Evolutionary conservation across 2,888 invertebrate genomes (phyloP).

Genomic region (Danaus chrysippus): DNA sequence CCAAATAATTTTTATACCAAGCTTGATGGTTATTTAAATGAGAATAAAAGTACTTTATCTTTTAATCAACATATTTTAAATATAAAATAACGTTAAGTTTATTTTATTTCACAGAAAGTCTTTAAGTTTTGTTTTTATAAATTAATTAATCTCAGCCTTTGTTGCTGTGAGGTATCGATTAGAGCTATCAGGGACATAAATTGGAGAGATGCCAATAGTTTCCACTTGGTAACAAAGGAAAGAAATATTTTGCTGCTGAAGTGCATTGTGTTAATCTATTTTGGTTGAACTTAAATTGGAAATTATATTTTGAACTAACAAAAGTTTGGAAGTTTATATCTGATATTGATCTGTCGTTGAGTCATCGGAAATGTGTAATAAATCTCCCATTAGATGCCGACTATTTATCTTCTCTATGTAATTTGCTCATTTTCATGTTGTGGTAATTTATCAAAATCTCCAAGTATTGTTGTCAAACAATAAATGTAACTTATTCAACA

Average conservation of each 20-base stretch:
- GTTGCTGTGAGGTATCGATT: slow-evolving; percentile 33
- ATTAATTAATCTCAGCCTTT: slow-evolving; percentile 34
- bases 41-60: too few relatives aligned
- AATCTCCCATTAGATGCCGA: slow-evolving; percentile 49
- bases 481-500: not conserved
- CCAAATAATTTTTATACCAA: too few relatives aligned
- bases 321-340: slow-evolving; percentile 17
- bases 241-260: slow-evolving; percentile 30
- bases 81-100: not conserved
- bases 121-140: slow-evolving; percentile 20
- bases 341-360: slow-evolving; percentile 33
- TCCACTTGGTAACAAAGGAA: slow-evolving; percentile 30
- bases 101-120: slow-evolving; percentile 14
- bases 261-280: slow-evolving; percentile 30
- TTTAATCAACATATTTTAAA: too few relatives aligned
- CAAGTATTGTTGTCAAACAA: not conserved
- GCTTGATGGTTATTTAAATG: too few relatives aligned
- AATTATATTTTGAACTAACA: slow-evolving; percentile 14
- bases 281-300: slow-evolving; percentile 19
- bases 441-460: slow-evolving; percentile 14
- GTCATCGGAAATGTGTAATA: slow-evolving; percentile 57
- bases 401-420: slow-evolving; percentile 43
- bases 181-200: slow-evolving; percentile 33
- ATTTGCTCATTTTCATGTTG: slow-evolving; percentile 28
- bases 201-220: slow-evolving; percentile 35